phyloP scores from a whole-genome alignment of 2,888 invertebrate genomes.

The Eustalomyia histrio region DNA sequence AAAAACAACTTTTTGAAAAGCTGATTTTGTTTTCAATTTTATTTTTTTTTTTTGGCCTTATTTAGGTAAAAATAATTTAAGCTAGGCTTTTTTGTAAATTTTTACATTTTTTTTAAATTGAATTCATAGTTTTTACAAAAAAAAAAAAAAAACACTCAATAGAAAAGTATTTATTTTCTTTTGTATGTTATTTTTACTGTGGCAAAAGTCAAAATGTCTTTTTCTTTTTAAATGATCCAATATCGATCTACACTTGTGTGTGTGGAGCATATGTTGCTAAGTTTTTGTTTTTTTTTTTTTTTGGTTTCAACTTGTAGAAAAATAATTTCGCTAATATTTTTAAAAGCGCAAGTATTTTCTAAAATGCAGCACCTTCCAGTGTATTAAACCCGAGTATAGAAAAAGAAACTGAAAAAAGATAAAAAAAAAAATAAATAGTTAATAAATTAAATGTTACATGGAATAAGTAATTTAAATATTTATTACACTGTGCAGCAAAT shows the following conservation, averaged over 20 bases:
- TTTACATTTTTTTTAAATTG: background rate
- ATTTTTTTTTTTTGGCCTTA: slow-evolving; percentile 50
- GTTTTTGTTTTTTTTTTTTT: background rate
- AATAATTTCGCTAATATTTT: slow-evolving; percentile 49
- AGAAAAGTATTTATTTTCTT: background rate
- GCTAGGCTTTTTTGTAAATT: slow-evolving; percentile 22
- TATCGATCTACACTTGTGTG: slow-evolving; percentile 36
- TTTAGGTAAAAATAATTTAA: slow-evolving; percentile 27
- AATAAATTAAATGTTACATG: background rate
- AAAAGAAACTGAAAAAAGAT: slow-evolving; percentile 23
- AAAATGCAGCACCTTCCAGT: slow-evolving; percentile 47
- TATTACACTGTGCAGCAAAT: too few relatives aligned
- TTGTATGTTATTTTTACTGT: background rate
- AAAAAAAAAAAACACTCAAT: background rate
- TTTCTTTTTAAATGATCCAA: slow-evolving; percentile 34
- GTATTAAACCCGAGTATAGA: slow-evolving; percentile 35
- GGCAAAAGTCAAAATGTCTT: slow-evolving; percentile 12
- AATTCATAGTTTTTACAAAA: too few relatives aligned
- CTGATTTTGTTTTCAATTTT: slow-evolving; percentile 4
- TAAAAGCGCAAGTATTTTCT: slow-evolving; percentile 51
- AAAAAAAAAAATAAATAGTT: background rate
- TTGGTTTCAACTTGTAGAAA: slow-evolving; percentile 23
- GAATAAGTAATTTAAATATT: background rate
- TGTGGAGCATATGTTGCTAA: slow-evolving; percentile 49
- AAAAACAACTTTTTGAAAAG: slow-evolving; percentile 49